Evolutionary conservation across 2,888 invertebrate genomes (phyloP), one percentile per base, ranked within the genome.

Genomic region (Drosophila neoperkinsi): DNA sequence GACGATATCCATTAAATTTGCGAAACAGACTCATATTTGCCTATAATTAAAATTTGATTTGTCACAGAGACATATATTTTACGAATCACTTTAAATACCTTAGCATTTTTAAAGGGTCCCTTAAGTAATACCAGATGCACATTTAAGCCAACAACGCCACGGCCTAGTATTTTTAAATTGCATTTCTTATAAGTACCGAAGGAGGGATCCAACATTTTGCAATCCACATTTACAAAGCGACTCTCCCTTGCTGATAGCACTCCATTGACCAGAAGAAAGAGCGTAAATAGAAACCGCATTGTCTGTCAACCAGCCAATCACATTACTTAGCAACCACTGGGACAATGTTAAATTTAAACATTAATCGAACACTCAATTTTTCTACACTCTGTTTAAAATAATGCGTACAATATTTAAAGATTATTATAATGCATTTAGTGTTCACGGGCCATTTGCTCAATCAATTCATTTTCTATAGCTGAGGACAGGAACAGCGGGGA

Each of bases 191-290:
- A 66, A 2, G 9, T 13, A 0, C 4, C 10, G 21, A 38, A 52
- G 0, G 36, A 25, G 25, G 25, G 16, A 41, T 71, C 67, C 16
- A 68, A 50, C 9, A 50, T n/a, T 9, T 60, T 34, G 18, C 71
- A 72, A 31, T 68, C 11, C 4, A 74, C 0, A 31, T 77, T 77
- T 4, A 64, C 52, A 38, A 56, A 61, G 2, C 55, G 58, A 4
- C 6, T 25, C 5, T 21, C 6, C 18, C 7, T 28, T 11, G 4
- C 49, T 2, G 41, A 21, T 1, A 16, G 1, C 21, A 7, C 55
- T 41, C 4, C 51, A n/a, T 18, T 11, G 4, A n/a, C 11, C 10
- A 49, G 21, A 0, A 67, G 2, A 1, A 60, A 25, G 1, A 74
- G 25, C 9, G 16, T 30, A 18, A 50, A 41, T 13, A 16, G 4